A percentile compares a stretch with the other conserved stretches of the same genome.
phyloP scores from a whole-genome alignment of 2,113 vertebrate genomes.

The Melanostigma gelatinosum region DNA sequence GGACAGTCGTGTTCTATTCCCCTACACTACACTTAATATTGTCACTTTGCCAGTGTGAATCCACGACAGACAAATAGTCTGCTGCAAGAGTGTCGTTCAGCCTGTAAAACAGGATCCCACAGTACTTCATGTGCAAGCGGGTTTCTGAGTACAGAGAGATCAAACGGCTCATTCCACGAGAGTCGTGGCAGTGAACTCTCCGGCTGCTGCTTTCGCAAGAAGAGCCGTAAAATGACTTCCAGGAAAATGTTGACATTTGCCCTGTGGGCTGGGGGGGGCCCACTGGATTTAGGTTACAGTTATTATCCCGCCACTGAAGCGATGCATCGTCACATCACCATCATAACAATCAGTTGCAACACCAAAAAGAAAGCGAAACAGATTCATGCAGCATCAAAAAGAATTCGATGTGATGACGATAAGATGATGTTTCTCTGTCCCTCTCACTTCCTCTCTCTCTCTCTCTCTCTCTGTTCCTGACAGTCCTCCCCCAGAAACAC shows the following conservation, averaged over 20 bases:
- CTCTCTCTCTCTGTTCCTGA: not conserved
- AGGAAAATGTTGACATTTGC: conserved; percentile 57
- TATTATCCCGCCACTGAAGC: not conserved
- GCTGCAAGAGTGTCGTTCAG: not conserved
- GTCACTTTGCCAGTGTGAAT: not conserved
- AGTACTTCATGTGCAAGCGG: not conserved
- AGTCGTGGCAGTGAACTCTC: conserved; percentile 22
- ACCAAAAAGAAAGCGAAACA: not conserved
- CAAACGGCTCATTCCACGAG: conserved; percentile 37
- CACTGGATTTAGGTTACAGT: conserved; percentile 19
- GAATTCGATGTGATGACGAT: not conserved
- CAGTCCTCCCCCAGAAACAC: conserved; percentile 71
- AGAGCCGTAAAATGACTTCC: conserved; percentile 56
- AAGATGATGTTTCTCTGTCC: not conserved
- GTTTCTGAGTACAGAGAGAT: conserved; percentile 34
- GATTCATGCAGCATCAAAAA: not conserved
- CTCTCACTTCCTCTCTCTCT: not conserved
- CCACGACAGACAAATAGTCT: not conserved
- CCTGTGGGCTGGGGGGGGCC: conserved; percentile 9
- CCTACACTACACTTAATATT: not conserved
- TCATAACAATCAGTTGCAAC: not conserved
- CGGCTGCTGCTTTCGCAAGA: conserved; percentile 38
- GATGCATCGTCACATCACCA: not conserved
- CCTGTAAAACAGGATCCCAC: conserved; percentile 12
- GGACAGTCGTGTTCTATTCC: not conserved